These are phyloP conservation scores for Carettochelys insculpta DNA, from an alignment of 2,113 vertebrate genomes.

Conservation along the genomic window DNA sequence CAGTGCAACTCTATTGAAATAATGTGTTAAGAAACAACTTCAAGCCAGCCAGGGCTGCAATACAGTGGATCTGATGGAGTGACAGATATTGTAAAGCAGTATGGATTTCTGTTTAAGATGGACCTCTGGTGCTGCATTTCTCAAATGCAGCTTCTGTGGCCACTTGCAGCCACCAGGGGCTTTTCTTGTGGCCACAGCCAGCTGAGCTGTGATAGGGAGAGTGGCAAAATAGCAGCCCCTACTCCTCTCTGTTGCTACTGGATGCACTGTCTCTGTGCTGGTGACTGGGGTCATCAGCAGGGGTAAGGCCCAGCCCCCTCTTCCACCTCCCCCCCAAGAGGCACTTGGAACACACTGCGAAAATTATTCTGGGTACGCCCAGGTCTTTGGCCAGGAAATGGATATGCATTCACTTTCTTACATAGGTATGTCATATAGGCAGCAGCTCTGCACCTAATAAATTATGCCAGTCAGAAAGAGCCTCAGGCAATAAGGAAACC, in stretches of 20 bases:
- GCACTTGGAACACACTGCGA: neutral
- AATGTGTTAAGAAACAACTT: constrained; percentile 22
- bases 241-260: no score
- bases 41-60: constrained; percentile 35
- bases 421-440: neutral
- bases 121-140: neutral
- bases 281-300: no score
- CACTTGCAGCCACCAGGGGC: no score
- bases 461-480: neutral
- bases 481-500: neutral
- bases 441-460: neutral
- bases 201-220: no score
- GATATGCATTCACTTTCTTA: neutral
- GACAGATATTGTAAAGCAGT: constrained; percentile 45
- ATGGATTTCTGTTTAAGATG: constrained; percentile 43
- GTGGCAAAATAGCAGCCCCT: no score
- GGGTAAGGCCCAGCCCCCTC: no score
- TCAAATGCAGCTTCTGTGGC: no score
- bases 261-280: no score
- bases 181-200: no score
- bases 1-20: neutral
- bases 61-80: constrained; percentile 26
- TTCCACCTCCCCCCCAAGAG: no score
- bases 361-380: neutral
- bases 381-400: neutral